These are phyloP conservation scores for Anoplopoma fimbria DNA, from an alignment of 2,113 vertebrate species.

Conservation along the genomic window DNA sequence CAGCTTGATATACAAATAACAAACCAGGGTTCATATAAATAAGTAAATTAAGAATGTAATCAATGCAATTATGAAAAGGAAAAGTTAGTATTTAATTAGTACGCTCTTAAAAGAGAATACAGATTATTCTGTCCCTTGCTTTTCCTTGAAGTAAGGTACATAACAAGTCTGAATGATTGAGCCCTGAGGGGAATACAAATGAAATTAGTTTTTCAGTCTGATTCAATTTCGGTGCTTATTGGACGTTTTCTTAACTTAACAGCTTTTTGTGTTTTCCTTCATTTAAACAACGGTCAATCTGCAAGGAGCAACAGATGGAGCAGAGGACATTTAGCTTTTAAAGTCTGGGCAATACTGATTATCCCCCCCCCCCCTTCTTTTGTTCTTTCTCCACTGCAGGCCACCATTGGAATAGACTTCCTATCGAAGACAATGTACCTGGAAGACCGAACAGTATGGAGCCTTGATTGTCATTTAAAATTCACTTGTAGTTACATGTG, in stretches of 20 bases:
- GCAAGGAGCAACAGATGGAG: conserved; percentile 15
- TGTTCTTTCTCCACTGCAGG: conserved; percentile 70
- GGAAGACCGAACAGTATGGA: conserved; percentile 85
- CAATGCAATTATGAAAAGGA: neutral
- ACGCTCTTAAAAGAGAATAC: neutral
- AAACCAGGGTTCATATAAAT: neutral
- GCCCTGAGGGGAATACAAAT: conserved; percentile 39
- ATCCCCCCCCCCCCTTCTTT: neutral
- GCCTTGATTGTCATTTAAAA: conserved; percentile 30
- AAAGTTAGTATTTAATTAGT: neutral
- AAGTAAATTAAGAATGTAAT: neutral
- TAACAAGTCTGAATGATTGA: conserved; percentile 38
- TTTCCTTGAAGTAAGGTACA: conserved; percentile 8
- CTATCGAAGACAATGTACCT: conserved; percentile 87
- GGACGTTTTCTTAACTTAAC: conserved; percentile 11
- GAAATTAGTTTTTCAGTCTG: conserved; percentile 46
- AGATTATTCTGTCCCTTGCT: neutral
- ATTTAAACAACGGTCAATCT: conserved; percentile 34
- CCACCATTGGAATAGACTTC: conserved; percentile 86
- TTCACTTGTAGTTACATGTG: conserved; percentile 2
- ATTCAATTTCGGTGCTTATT: conserved; percentile 44
- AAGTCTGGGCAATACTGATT: conserved; percentile 20
- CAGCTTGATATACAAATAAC: neutral
- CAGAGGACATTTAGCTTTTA: conserved; percentile 15
- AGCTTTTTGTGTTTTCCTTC: conserved; percentile 41